Evolutionary conservation across 2,888 invertebrate species (phyloP).

Genomic region (Dastarcus helophoroides): DNA sequence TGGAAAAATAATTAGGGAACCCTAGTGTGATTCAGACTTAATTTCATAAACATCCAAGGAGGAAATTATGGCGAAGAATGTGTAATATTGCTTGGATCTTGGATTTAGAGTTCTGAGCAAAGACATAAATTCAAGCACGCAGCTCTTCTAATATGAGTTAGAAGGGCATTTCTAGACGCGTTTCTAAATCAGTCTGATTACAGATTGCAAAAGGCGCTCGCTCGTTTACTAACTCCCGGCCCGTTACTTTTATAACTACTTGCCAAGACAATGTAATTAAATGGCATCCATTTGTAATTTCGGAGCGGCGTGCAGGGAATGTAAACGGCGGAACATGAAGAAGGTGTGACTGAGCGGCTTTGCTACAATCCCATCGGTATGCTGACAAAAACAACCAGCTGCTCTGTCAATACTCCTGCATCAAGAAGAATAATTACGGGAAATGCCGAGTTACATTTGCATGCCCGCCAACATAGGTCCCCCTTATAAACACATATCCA

Average conservation of each 20-base stretch:
- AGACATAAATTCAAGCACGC: too few relatives aligned
- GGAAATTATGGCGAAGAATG: too few relatives aligned
- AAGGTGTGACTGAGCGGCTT: slow-evolving; percentile 37
- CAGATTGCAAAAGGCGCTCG: slow-evolving; percentile 27
- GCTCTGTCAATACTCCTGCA: slow-evolving; percentile 33
- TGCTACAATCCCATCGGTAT: slow-evolving; percentile 32
- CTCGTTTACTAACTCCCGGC: slow-evolving; percentile 30
- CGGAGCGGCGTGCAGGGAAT: slow-evolving; percentile 36
- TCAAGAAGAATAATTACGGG: slow-evolving; percentile 34
- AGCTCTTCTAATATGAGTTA: slow-evolving; percentile 10
- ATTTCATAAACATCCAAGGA: too few relatives aligned
- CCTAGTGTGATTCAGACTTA: too few relatives aligned
- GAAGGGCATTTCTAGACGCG: slow-evolving; percentile 17
- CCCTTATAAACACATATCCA: too few relatives aligned
- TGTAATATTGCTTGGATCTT: too few relatives aligned
- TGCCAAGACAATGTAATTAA: slow-evolving; percentile 40
- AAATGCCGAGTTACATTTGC: too few relatives aligned
- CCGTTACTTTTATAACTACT: slow-evolving; percentile 38
- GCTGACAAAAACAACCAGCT: slow-evolving; percentile 36
- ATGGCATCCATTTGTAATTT: slow-evolving; percentile 41
- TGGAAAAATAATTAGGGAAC: too few relatives aligned
- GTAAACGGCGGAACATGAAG: slow-evolving; percentile 37
- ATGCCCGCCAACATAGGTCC: too few relatives aligned
- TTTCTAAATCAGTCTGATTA: slow-evolving; percentile 32
- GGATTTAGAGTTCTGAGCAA: too few relatives aligned